Percentiles rank a stretch among this genome's conserved stretches.
These are phyloP conservation scores for Sphecodes monilicornis DNA, from an alignment of 2,888 invertebrate genomes.

Conservation along the genomic window DNA sequence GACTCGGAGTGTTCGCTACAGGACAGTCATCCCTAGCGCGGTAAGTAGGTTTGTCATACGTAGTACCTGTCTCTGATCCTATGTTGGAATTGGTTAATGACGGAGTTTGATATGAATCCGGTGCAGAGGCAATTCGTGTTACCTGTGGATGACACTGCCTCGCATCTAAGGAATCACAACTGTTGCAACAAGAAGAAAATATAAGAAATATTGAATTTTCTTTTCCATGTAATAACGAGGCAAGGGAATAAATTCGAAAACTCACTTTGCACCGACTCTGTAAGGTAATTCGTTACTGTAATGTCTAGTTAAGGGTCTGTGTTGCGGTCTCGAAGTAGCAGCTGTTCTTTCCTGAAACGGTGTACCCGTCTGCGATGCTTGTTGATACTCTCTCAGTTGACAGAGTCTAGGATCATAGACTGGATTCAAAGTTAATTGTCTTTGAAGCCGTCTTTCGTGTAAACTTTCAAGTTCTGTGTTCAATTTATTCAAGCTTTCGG, in stretches of 20 bases:
- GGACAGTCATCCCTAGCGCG: too few relatives aligned
- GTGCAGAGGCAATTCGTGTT: constrained; percentile 91
- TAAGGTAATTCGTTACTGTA: constrained; percentile 79
- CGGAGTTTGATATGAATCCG: constrained; percentile 87
- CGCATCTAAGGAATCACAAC: constrained; percentile 78
- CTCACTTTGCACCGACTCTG: constrained; percentile 75
- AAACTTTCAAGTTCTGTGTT: constrained; percentile 86
- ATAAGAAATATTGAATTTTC: not conserved
- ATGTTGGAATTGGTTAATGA: constrained; percentile 80
- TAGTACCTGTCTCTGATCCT: not conserved
- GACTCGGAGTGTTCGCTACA: too few relatives aligned
- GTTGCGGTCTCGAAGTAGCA: constrained; percentile 72
- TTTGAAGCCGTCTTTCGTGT: constrained; percentile 90
- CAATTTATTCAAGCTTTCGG: constrained; percentile 62
- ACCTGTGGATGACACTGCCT: constrained; percentile 85
- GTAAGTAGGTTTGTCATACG: too few relatives aligned
- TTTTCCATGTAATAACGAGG: not conserved
- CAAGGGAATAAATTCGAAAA: not conserved
- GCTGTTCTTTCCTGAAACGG: constrained; percentile 71
- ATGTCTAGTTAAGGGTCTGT: constrained; percentile 80
- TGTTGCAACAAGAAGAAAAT: constrained; percentile 39
- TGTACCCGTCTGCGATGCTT: constrained; percentile 70
- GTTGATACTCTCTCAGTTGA: constrained; percentile 83
- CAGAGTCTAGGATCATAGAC: constrained; percentile 90
- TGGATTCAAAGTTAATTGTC: constrained; percentile 94